Percentiles rank a stretch among this genome's conserved stretches.
Conservation (phyloP, 2,797 vertebrate species). For the Catostomus latipinnis region DNA sequence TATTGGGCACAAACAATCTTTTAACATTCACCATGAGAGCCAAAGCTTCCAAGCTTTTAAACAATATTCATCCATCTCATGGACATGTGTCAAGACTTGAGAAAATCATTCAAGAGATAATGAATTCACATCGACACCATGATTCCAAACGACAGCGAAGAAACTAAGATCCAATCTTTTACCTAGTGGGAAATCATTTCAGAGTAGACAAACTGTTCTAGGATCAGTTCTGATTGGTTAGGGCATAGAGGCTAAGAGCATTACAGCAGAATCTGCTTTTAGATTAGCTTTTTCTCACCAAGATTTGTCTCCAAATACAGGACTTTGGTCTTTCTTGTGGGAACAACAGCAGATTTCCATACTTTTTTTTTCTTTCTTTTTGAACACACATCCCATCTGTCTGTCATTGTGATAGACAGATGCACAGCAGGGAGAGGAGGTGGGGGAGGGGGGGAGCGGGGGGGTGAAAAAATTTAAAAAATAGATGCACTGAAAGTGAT, state of each 20-base stretch:
- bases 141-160: neutral
- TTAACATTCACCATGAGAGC: neutral
- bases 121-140: slow-evolving; percentile 13
- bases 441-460: neutral
- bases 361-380: slow-evolving; percentile 14
- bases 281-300: slow-evolving; percentile 16
- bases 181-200: slow-evolving; percentile 11
- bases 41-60: neutral
- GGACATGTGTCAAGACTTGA: neutral
- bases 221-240: slow-evolving; percentile 10
- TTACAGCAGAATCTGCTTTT: slow-evolving; percentile 20
- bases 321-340: slow-evolving; percentile 20
- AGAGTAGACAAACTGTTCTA: neutral
- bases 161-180: neutral
- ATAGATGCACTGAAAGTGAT: slow-evolving; percentile 52
- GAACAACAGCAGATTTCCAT: slow-evolving; percentile 41
- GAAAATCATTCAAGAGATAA: neutral
- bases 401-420: slow-evolving; percentile 63
- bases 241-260: slow-evolving; percentile 4
- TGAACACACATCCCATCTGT: slow-evolving; percentile 38
- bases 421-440: slow-evolving; percentile 39
- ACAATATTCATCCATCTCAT: neutral
- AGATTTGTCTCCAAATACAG: slow-evolving; percentile 30
- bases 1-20: neutral
- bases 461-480: too few species aligned